Evolutionary conservation across 2,113 vertebrate species (phyloP).

Genomic region (Spea multiplicata): DNA sequence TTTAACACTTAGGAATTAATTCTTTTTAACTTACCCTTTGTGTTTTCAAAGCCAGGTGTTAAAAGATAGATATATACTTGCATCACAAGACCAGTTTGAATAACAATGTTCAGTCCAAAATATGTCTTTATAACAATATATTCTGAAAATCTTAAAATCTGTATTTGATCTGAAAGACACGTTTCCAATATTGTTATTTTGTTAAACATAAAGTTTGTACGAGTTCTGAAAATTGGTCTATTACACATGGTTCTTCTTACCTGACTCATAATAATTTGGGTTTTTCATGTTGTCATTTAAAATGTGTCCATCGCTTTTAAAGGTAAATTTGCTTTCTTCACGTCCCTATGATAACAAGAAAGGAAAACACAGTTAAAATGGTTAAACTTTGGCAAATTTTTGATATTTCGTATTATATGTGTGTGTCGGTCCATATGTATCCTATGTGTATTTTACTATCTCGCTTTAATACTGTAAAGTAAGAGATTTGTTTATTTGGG

Average conservation of each 20-base stretch:
- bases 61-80: conserved; percentile 60
- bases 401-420: too few species aligned
- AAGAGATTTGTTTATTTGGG: too few species aligned
- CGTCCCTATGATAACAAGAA: conserved; percentile 27
- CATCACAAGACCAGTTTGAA: conserved; percentile 49
- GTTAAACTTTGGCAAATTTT: too few species aligned
- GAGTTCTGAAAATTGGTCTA: background rate
- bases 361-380: background rate
- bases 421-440: too few species aligned
- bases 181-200: conserved; percentile 22
- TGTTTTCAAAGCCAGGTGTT: conserved; percentile 49
- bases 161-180: conserved; percentile 2
- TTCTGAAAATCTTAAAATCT: background rate
- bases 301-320: conserved; percentile 53
- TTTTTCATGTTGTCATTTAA: conserved; percentile 49
- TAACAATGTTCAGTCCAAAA: conserved; percentile 53
- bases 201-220: background rate
- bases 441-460: too few species aligned
- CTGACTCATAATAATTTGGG: conserved; percentile 51
- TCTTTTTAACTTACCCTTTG: conserved; percentile 52
- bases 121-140: conserved; percentile 46
- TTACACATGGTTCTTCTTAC: conserved; percentile 45
- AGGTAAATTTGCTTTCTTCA: conserved; percentile 44
- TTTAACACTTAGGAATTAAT: too few species aligned
- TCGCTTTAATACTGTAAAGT: too few species aligned